A percentile compares a stretch with the other conserved stretches of the same genome.
Conservation (phyloP, 2,113 vertebrate genomes). For the Varanus salvator region DNA sequence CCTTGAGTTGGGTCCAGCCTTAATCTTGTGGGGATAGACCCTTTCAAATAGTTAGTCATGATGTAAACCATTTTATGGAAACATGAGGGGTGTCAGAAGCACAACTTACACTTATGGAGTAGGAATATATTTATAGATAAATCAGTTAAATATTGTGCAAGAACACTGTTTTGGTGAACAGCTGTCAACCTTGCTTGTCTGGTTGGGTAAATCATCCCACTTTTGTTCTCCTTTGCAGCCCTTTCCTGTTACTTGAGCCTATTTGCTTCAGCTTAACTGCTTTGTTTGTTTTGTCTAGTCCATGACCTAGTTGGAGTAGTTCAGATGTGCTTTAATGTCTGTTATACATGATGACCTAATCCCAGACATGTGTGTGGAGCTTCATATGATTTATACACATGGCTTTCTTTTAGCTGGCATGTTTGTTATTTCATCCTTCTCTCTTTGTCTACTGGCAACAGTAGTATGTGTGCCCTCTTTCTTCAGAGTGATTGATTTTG, state of each 20-base stretch:
- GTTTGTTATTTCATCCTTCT: not conserved
- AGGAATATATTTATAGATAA: not conserved
- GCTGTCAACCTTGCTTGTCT: not conserved
- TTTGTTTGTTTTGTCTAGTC: not conserved
- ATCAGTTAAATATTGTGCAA: not conserved
- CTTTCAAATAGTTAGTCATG: not conserved
- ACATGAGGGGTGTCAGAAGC: no score
- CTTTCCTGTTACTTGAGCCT: not conserved
- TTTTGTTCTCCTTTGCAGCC: not conserved
- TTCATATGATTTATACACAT: not conserved
- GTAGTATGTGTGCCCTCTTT: not conserved
- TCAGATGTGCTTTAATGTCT: not conserved
- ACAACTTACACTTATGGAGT: not conserved
- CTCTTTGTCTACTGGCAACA: not conserved
- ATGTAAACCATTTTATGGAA: not conserved
- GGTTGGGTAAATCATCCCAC: not conserved
- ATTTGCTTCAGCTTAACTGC: not conserved
- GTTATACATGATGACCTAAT: not conserved
- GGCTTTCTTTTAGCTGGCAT: not conserved
- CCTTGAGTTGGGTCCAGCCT: not conserved
- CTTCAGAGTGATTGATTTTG: not conserved
- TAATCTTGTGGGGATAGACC: not conserved
- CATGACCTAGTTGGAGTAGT: not conserved
- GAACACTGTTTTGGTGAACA: not conserved
- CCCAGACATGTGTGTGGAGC: not conserved